Evolutionary conservation across 2,888 invertebrate genomes (phyloP), one percentile per base, ranked within the genome.

Genomic region (Lacanobia oleracea): DNA sequence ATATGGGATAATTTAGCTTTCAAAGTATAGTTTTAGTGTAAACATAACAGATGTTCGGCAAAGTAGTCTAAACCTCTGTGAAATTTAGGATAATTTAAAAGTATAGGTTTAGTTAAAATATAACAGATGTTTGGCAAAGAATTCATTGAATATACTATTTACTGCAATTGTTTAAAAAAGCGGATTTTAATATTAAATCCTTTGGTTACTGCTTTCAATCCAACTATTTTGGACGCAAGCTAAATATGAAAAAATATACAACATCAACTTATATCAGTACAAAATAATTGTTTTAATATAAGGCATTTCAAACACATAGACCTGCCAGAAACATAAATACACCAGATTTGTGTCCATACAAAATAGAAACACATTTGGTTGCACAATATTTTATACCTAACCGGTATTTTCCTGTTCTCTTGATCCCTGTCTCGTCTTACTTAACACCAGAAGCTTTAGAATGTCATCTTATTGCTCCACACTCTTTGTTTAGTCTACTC

Each of bases 121-220:
- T 40, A 79, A 67, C 5, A 57, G 50, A 12, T 78, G 57, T 48
- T 50, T 23, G 21, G 56, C 53, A 67, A 67, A 33, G 43, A 72
- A 27, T 68, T 67, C 16, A 66, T 77, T 65, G n/a, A 51, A 45
- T 53, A 50, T 53, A 12, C 63, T 51, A 12, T n/a, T 16, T 54
- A 53, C 62, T 16, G 45, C 53, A 67, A 37, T 48, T 53, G 50
- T 64, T 48, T 48, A 21, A 14, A 62, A 62, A 64, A 61, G 40
- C 50, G 71, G 84, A 82, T 76, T 80, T 80, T 67, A 61, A 67
- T 65, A 76, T 76, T 73, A 69, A 83, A 84, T 70, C 84, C 81
- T 82, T 82, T 82, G 82, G 84, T 81, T 81, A 70, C 56, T 62
- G 72, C 80, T 72, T 66, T 37, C 37, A 33, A 66, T 62, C 71